Conservation (phyloP, 2,888 invertebrate species). For the Myopa testacea region DNA sequence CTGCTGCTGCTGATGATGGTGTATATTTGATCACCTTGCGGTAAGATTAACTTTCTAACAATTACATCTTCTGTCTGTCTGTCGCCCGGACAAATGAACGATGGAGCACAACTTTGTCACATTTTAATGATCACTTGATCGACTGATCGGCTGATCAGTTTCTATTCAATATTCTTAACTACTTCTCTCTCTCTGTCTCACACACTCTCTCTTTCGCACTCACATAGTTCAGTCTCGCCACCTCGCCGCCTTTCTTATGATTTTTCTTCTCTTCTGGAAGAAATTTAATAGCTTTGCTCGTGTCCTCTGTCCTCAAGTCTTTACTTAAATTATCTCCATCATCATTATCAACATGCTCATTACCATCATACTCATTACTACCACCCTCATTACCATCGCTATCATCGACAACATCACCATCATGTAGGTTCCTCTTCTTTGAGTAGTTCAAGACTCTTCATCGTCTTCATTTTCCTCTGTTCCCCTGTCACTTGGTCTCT, state of each 20-base stretch:
- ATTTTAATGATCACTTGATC: conserved; percentile 29
- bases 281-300: conserved; percentile 29
- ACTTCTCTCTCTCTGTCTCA: conserved; percentile 4
- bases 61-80: conserved; percentile 15
- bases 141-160: conserved; percentile 1
- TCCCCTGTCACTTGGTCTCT: too few species aligned
- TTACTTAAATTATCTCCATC: background rate
- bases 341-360: background rate
- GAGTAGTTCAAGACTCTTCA: too few species aligned
- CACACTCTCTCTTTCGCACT: background rate
- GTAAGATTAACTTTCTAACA: conserved; percentile 45
- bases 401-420: background rate
- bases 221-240: background rate
- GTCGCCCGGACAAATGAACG: background rate
- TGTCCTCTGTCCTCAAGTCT: background rate
- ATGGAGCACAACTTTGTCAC: conserved; percentile 34
- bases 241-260: background rate
- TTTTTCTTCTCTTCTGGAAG: background rate
- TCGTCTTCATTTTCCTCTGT: too few species aligned
- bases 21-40: conserved; percentile 58
- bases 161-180: background rate
- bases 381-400: background rate
- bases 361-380: background rate
- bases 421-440: background rate
- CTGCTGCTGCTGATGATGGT: conserved; percentile 6